These are phyloP conservation scores for Oxytorus armatus DNA, from an alignment of 2,888 invertebrate species.

Conservation along the genomic window DNA sequence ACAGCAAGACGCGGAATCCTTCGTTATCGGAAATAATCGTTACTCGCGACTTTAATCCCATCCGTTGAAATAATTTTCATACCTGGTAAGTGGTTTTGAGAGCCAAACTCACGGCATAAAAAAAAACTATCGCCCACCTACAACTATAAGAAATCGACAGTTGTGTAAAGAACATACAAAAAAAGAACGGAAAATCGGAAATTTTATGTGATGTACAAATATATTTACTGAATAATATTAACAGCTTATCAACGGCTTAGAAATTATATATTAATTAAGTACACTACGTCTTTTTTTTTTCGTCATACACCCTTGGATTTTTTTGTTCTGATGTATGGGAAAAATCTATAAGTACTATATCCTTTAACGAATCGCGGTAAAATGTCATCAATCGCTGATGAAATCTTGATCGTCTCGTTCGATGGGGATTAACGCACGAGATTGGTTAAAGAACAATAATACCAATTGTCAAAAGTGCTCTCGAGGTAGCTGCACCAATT, in stretches of 20 bases:
- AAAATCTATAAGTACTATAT: neutral
- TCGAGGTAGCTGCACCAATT: constrained; percentile 1
- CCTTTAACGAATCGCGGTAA: neutral
- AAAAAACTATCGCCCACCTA: constrained; percentile 26
- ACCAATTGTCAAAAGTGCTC: constrained; percentile 15
- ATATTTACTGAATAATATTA: constrained; percentile 67
- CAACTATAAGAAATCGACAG: too few relatives aligned
- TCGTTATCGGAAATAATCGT: neutral
- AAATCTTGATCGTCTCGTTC: neutral
- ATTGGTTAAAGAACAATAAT: constrained; percentile 21
- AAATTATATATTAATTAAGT: constrained; percentile 64
- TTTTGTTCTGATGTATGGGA: neutral
- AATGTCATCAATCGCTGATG: neutral
- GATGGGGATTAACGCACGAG: neutral
- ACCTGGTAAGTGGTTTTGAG: constrained; percentile 1
- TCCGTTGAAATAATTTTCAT: neutral
- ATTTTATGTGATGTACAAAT: constrained; percentile 63
- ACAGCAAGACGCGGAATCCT: too few relatives aligned
- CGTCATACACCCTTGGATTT: neutral
- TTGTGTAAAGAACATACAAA: constrained; percentile 3
- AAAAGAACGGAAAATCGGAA: constrained; percentile 23
- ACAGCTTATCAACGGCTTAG: constrained; percentile 62
- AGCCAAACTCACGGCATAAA: neutral
- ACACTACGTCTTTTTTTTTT: constrained; percentile 49
- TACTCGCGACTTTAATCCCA: neutral